Evolutionary conservation across 2,888 invertebrate genomes (phyloP).

Genomic region (Pycnomerus fuliginosus): DNA sequence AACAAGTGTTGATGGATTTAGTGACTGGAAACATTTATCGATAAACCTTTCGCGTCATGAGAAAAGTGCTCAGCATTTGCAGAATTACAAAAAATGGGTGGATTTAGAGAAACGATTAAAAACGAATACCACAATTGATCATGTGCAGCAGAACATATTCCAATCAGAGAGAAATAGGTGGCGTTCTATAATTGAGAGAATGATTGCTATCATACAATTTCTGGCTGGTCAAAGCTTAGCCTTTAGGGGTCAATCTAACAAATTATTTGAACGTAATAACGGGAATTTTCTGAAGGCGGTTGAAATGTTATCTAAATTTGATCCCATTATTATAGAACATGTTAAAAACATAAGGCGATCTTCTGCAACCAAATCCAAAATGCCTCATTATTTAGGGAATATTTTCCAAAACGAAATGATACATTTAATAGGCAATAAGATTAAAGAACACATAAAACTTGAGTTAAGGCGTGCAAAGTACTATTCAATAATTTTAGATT

Average conservation of each 20-base stretch:
- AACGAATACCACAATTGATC: neutral
- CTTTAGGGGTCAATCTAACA: neutral
- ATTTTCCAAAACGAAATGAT: neutral
- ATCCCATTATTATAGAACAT: neutral
- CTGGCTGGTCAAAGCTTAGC: neutral
- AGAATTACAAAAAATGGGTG: constrained; percentile 10
- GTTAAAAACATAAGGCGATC: neutral
- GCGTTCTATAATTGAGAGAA: neutral
- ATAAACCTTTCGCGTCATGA: constrained; percentile 7
- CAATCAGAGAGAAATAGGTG: neutral
- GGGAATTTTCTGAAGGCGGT: constrained; percentile 2
- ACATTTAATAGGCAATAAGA: neutral
- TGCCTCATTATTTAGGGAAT: neutral
- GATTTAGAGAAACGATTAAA: neutral
- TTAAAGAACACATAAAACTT: constrained; percentile 6
- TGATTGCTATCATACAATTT: neutral
- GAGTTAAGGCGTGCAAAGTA: constrained; percentile 15
- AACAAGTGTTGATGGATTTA: neutral
- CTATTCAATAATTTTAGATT: constrained; percentile 14
- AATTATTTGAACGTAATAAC: neutral
- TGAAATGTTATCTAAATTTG: neutral
- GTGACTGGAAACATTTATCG: constrained; percentile 1
- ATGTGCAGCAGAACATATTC: neutral
- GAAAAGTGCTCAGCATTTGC: constrained; percentile 12
- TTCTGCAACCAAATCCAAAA: neutral